A percentile compares a stretch with the other conserved stretches of the same genome.
phyloP scores from a whole-genome alignment of 2,888 invertebrate genomes.

The Polymixis flavicincta region DNA sequence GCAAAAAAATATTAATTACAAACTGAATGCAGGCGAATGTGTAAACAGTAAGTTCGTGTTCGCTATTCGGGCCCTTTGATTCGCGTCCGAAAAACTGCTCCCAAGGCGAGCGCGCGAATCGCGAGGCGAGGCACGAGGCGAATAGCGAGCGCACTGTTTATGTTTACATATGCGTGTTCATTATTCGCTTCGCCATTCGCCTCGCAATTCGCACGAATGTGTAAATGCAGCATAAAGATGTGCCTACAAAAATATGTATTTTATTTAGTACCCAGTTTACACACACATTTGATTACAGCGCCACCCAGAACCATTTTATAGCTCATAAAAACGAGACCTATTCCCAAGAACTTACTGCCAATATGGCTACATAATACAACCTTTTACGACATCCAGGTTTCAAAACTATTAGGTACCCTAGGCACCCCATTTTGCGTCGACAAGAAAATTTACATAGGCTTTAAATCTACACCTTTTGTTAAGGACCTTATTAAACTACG shows the following conservation, averaged over 20 bases:
- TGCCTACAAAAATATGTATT: background rate
- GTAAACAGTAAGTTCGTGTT: too few species aligned
- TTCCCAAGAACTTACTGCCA: slow-evolving; percentile 2
- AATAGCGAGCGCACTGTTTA: too few species aligned
- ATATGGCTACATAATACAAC: slow-evolving; percentile 10
- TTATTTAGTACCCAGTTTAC: slow-evolving; percentile 6
- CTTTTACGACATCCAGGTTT: slow-evolving; percentile 10
- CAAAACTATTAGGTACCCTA: slow-evolving; percentile 33
- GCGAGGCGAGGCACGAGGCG: too few species aligned
- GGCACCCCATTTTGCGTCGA: slow-evolving; percentile 22
- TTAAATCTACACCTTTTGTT: slow-evolving; percentile 39
- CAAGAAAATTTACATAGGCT: slow-evolving; percentile 30
- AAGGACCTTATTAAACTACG: slow-evolving; percentile 37
- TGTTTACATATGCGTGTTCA: too few species aligned
- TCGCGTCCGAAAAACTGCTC: too few species aligned
- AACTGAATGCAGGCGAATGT: too few species aligned
- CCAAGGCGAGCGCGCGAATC: too few species aligned
- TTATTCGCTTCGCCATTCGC: too few species aligned
- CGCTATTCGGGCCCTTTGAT: too few species aligned
- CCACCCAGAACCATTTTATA: slow-evolving; percentile 18
- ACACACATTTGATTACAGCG: slow-evolving; percentile 11
- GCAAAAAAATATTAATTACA: too few species aligned
- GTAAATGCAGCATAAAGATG: too few species aligned
- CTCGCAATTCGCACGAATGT: too few species aligned
- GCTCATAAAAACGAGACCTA: slow-evolving; percentile 27